A percentile compares a stretch with the other conserved stretches of the same genome.
These are phyloP conservation scores for Brachionus calyciflorus DNA, from an alignment of 1,140 invertebrate species.

Conservation along the genomic window DNA sequence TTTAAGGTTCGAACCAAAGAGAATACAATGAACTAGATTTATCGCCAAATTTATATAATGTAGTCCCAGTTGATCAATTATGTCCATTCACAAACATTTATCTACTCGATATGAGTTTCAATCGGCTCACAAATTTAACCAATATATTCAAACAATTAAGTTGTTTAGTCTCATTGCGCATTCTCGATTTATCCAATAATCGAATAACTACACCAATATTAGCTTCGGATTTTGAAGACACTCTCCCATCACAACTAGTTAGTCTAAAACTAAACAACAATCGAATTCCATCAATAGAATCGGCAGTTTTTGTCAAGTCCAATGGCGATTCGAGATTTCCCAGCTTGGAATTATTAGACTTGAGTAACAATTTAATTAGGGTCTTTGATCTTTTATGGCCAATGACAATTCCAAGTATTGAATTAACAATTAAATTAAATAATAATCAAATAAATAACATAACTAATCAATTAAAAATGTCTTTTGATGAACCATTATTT, in stretches of 20 bases:
- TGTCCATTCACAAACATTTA: conserved; percentile 2
- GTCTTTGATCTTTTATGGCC: not conserved
- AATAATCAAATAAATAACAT: not conserved
- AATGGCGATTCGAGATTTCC: not conserved
- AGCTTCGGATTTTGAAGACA: not conserved
- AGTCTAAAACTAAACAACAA: not conserved
- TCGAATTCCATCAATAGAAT: not conserved
- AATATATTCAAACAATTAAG: not conserved
- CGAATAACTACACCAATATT: not conserved
- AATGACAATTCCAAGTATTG: not conserved
- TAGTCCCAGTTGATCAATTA: not conserved
- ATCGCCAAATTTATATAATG: not conserved
- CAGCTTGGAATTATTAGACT: not conserved
- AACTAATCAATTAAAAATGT: not conserved
- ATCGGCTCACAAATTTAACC: not conserved
- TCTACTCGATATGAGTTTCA: not conserved
- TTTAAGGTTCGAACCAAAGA: not conserved
- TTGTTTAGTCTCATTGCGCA: not conserved
- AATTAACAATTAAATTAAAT: not conserved
- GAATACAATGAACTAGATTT: not conserved
- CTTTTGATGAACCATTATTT: not conserved
- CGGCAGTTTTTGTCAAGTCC: not conserved
- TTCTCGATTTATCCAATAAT: not conserved
- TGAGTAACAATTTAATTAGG: not conserved
- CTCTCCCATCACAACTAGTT: not conserved